A percentile compares a stretch with the other conserved stretches of the same genome.
Evolutionary conservation across 2,797 vertebrate genomes (phyloP).

Genomic region (Microchirus variegatus): DNA sequence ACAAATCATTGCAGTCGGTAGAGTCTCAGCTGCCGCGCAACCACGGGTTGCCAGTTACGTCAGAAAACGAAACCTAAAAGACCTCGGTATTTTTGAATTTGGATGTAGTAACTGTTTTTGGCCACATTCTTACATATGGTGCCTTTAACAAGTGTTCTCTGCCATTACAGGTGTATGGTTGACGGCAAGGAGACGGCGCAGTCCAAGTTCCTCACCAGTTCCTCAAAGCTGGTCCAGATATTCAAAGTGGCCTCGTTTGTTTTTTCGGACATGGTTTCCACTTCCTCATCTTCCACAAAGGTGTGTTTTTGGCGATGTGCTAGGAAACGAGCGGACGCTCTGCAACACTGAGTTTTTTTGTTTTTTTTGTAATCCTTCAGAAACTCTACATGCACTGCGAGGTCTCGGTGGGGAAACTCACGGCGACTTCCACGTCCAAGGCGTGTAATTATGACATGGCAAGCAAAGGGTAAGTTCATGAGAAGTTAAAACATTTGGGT

Average conservation of each 20-base stretch:
- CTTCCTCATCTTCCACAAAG: conserved; percentile 20
- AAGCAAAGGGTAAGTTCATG: conserved; percentile 51
- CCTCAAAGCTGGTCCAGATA: conserved; percentile 38
- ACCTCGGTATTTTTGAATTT: too few species aligned
- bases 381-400: conserved; percentile 76
- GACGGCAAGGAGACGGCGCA: conserved; percentile 48
- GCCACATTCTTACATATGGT: too few species aligned
- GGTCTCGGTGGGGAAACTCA: conserved; percentile 26
- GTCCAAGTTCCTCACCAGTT: conserved; percentile 55
- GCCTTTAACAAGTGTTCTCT: not conserved
- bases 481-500: not conserved
- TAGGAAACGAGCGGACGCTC: not conserved
- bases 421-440: conserved; percentile 53
- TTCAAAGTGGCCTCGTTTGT: conserved; percentile 65
- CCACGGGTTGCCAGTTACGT: too few species aligned
- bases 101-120: too few species aligned
- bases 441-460: conserved; percentile 65
- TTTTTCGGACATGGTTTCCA: conserved; percentile 37
- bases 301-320: conserved; percentile 26
- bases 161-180: conserved; percentile 73
- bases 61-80: too few species aligned
- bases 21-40: too few species aligned
- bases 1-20: too few species aligned
- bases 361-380: conserved; percentile 50
- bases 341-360: not conserved